Conservation (phyloP, 2,888 invertebrate genomes). For the Onthophagus sagittarius region DNA sequence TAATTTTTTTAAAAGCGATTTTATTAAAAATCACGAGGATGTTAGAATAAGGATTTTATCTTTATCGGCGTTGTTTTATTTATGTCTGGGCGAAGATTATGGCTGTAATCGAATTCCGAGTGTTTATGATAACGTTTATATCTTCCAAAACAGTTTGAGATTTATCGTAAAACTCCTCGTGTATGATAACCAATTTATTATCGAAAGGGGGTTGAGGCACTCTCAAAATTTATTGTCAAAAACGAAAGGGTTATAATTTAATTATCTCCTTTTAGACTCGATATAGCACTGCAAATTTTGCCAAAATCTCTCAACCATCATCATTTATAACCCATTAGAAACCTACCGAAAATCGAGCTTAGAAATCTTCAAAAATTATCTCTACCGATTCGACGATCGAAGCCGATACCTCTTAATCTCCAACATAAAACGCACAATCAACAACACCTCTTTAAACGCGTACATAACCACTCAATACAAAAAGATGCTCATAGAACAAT, state of each 20-base stretch:
- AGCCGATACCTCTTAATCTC: conserved; percentile 69
- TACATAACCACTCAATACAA: conserved; percentile 72
- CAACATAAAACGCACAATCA: conserved; percentile 59
- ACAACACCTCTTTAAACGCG: conserved; percentile 73
- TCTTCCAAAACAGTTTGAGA: conserved; percentile 61
- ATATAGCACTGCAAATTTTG: conserved; percentile 61
- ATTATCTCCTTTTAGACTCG: conserved; percentile 56
- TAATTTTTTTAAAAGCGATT: conserved; percentile 31
- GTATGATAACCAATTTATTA: conserved; percentile 54
- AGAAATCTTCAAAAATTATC: conserved; percentile 57
- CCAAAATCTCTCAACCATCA: conserved; percentile 58
- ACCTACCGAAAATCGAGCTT: conserved; percentile 62
- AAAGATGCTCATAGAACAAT: conserved; percentile 59
- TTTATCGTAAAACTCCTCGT: conserved; percentile 57
- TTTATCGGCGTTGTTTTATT: conserved; percentile 69
- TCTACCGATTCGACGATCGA: conserved; percentile 65
- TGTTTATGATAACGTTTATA: conserved; percentile 61
- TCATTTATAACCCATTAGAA: conserved; percentile 63
- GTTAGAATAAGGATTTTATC: conserved; percentile 45
- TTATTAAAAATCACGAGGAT: conserved; percentile 30
- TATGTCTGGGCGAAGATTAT: conserved; percentile 61
- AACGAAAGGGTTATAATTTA: conserved; percentile 39
- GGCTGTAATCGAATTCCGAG: conserved; percentile 55
- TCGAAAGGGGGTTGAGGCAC: conserved; percentile 64
- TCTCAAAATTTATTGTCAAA: conserved; percentile 51